Base-by-base conservation (phyloP, 1,140 invertebrate genomes). In the Arctopsyche grandis region DNA sequence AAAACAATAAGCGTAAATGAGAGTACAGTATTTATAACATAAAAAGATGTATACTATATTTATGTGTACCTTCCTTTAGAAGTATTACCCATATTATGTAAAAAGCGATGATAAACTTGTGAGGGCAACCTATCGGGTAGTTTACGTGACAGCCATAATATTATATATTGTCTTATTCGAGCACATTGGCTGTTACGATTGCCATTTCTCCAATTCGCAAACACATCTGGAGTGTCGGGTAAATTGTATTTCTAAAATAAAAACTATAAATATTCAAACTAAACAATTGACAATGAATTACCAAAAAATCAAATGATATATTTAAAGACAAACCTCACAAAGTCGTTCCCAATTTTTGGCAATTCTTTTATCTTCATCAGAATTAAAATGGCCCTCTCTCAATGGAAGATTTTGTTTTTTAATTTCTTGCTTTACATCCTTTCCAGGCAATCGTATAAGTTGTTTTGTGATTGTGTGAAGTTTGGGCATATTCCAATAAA, bases 21-120 rank as follows among this genome's bases (percentile, higher is more conserved):
- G n/a, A n/a, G n/a, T 29, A 63, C 19, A 4, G 38, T 60, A 29
- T 21, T 16, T 29, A 70, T 4, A 19, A 9, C 52, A 44, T 5
- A n/a, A 71, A 22, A 4, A 60, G 58, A 7, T 60, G 16, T 12
- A 48, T 69, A 46, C 22, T 63, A 76, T 38, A 44, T 16, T 5
- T 3, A 24, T 46, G 3, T 48, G 10, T 77, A 80, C 81, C 76
- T 82, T 70, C 81, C 81, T 78, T 82, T 82, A 29, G 43, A 22
- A 5, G 0, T 71, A 5, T n/a, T 21, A 7, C 81, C 81, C 1
- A 80, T 46, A 46, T 24, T 75, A 63, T 82, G 75, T 5, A 75
- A 21, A 80, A 82, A 82, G 43, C 71, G 52, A 19, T 75, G 70
- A 73, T 75, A 82, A 7, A 82, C 76, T 82, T 82, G 81, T 9